These are phyloP conservation scores for Ceratina calcarata DNA, from an alignment of 1,140 invertebrate genomes.

Conservation along the genomic window DNA sequence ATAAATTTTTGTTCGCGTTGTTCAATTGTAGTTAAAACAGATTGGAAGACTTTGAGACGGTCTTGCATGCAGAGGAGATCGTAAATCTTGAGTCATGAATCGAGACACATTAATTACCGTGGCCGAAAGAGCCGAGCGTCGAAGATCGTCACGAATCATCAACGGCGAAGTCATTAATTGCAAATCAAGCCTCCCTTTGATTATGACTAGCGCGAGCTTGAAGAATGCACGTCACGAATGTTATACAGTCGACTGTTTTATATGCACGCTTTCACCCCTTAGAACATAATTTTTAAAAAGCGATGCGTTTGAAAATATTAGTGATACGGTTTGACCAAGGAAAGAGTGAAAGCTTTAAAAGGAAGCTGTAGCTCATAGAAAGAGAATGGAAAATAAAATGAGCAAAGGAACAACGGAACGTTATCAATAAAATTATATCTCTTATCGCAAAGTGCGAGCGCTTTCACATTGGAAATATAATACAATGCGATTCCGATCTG, in stretches of 20 bases:
- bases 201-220: conserved; percentile 45
- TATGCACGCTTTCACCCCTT: neutral
- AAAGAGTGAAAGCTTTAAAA: neutral
- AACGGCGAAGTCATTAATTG: conserved; percentile 60
- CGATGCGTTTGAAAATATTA: neutral
- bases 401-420: neutral
- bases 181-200: conserved; percentile 64
- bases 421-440: conserved; percentile 21
- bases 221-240: conserved; percentile 25
- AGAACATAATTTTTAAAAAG: too few species aligned
- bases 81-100: conserved; percentile 65
- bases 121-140: conserved; percentile 30
- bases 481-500: conserved; percentile 21
- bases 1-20: neutral
- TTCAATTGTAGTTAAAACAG: neutral
- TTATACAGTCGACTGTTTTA: neutral
- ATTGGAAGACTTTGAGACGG: neutral
- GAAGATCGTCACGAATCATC: conserved; percentile 62
- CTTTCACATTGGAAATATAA: conserved; percentile 32
- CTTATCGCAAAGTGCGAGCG: neutral
- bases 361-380: neutral
- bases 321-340: neutral
- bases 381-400: neutral
- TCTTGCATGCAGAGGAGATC: conserved; percentile 16
- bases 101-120: conserved; percentile 64